Evolutionary conservation across 2,888 invertebrate genomes (phyloP).

Genomic region (Acrobasis consociella): DNA sequence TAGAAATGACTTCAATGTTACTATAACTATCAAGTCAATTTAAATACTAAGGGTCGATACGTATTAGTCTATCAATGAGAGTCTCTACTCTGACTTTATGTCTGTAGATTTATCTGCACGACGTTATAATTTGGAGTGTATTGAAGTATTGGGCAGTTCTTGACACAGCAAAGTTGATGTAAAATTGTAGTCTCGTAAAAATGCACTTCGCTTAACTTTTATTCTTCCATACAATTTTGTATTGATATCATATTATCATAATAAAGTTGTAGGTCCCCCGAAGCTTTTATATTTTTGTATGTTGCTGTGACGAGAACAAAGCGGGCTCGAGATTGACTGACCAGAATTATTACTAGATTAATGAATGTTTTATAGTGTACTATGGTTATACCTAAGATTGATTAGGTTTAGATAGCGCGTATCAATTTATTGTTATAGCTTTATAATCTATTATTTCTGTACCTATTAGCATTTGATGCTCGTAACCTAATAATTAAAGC

Average conservation of each 20-base stretch:
- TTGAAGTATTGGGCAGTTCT: constrained; percentile 52
- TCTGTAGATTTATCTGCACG: constrained; percentile 38
- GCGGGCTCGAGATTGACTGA: constrained; percentile 71
- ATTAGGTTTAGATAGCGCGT: constrained; percentile 67
- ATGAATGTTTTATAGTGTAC: constrained; percentile 68
- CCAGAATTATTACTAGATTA: constrained; percentile 61
- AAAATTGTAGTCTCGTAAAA: constrained; percentile 3
- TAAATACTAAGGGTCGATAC: background rate
- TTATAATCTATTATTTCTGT: constrained; percentile 46
- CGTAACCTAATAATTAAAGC: background rate
- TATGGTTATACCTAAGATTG: constrained; percentile 54
- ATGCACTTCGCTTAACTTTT: background rate
- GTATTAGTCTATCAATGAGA: background rate
- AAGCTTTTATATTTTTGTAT: constrained; percentile 38
- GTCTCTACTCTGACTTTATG: constrained; percentile 24
- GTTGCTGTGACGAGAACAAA: constrained; percentile 60
- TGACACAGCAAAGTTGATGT: constrained; percentile 51
- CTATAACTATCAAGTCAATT: background rate
- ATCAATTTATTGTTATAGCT: constrained; percentile 59
- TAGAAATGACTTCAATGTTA: background rate
- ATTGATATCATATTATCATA: constrained; percentile 3
- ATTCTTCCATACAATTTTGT: constrained; percentile 6
- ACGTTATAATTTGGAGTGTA: constrained; percentile 47
- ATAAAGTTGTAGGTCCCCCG: background rate
- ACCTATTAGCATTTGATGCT: background rate